These are phyloP conservation scores for Dendrocopos noguchii DNA, from an alignment of 2,113 vertebrate genomes.

Conservation along the genomic window DNA sequence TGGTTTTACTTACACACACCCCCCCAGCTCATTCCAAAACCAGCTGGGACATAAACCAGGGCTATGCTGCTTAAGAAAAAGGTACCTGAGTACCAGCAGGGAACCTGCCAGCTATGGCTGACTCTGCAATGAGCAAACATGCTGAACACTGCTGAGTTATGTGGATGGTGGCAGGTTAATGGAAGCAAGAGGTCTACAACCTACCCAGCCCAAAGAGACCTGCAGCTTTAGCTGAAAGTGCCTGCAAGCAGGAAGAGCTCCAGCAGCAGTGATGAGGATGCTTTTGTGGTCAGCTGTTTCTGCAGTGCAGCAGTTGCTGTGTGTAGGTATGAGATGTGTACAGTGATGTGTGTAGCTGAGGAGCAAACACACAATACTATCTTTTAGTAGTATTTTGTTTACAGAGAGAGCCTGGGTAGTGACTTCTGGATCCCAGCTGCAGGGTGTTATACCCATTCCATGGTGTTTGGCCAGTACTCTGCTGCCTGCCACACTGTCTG, in stretches of 20 bases:
- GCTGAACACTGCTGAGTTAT: background rate
- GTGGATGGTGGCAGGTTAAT: background rate
- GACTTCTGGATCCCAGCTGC: background rate
- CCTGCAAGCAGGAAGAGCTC: background rate
- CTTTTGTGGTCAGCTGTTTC: background rate
- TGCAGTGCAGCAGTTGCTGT: background rate
- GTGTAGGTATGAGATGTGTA: background rate
- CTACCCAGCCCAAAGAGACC: background rate
- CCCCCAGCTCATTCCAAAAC: background rate
- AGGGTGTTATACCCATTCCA: background rate
- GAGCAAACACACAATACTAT: background rate
- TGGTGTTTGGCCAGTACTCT: conserved; percentile 16
- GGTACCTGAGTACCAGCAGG: background rate
- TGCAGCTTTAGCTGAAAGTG: background rate
- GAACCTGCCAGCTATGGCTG: background rate
- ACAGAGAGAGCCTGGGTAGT: background rate
- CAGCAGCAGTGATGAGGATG: background rate
- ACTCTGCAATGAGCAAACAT: background rate
- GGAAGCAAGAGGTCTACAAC: background rate
- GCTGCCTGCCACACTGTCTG: background rate
- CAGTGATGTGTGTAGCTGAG: background rate
- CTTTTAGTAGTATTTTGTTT: background rate
- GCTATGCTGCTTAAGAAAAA: background rate
- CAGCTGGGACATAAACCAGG: background rate
- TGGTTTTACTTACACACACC: background rate